Percentiles rank a stretch among this genome's conserved stretches.
Conservation (phyloP, 1,140 invertebrate genomes). For the Doryteuthis pealeii region DNA sequence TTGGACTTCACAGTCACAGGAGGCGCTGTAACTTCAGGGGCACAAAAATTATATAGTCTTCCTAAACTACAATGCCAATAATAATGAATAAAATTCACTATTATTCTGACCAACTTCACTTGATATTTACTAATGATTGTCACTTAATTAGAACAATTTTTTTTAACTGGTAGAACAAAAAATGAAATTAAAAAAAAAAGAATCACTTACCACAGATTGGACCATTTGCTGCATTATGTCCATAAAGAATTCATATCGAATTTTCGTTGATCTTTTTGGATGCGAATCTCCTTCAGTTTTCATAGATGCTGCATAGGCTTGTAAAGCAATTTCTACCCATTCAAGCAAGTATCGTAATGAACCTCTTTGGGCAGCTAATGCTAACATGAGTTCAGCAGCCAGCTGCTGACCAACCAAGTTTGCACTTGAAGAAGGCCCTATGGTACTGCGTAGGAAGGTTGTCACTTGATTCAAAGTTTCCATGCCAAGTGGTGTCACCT, state of each 20-base stretch:
- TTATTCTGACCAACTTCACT: no score
- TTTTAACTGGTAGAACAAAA: no score
- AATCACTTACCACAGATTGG: slow-evolving; percentile 45
- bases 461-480: slow-evolving; percentile 62
- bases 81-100: no score
- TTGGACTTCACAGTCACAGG: no score
- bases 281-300: slow-evolving; percentile 18
- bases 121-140: no score
- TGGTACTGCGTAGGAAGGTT: slow-evolving; percentile 65
- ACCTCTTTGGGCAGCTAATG: slow-evolving; percentile 67
- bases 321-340: slow-evolving; percentile 68
- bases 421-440: slow-evolving; percentile 63
- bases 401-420: slow-evolving; percentile 63
- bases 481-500: slow-evolving; percentile 65
- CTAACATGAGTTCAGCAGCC: slow-evolving; percentile 66
- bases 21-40: no score
- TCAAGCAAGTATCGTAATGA: slow-evolving; percentile 68
- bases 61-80: no score
- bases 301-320: slow-evolving; percentile 33
- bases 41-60: no score
- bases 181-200: no score
- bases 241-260: slow-evolving; percentile 43
- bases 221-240: slow-evolving; percentile 50
- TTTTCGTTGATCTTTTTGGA: slow-evolving; percentile 30
- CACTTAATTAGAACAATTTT: no score